Evolutionary conservation across 2,797 vertebrate species (phyloP).

Genomic region (Champsocephalus gunnari): DNA sequence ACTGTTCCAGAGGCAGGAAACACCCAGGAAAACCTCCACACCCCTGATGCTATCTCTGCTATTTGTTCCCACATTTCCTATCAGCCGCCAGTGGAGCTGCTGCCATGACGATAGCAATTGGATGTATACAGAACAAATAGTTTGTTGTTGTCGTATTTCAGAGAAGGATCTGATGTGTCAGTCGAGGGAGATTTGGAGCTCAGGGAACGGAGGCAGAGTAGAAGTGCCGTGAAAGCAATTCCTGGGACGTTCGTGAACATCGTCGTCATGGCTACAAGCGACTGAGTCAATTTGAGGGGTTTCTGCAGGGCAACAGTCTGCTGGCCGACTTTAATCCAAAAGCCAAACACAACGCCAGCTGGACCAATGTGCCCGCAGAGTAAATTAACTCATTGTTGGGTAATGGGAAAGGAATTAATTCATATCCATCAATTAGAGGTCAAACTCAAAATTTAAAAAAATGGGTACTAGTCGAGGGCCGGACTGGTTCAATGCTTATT

Average conservation of each 20-base stretch:
- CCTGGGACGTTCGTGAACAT: constrained; percentile 58
- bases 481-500: no score
- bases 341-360: constrained; percentile 59
- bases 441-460: no score
- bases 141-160: constrained; percentile 28
- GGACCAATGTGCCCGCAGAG: constrained; percentile 28
- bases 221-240: constrained; percentile 58
- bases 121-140: constrained; percentile 1
- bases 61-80: constrained; percentile 48
- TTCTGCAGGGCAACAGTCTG: constrained; percentile 38
- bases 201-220: constrained; percentile 52
- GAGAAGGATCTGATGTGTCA: constrained; percentile 18
- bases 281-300: constrained; percentile 34
- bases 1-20: constrained; percentile 59
- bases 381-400: constrained; percentile 27
- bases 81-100: constrained; percentile 1
- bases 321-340: constrained; percentile 54
- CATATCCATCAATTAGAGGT: constrained; percentile 7
- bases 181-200: constrained; percentile 46
- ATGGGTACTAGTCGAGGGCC: no score
- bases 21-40: constrained; percentile 69
- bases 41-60: constrained; percentile 70
- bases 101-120: constrained; percentile 8
- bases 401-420: constrained; percentile 14
- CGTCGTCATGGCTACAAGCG: constrained; percentile 50